These are phyloP conservation scores for Buceros bicornis DNA, from an alignment of 2,797 vertebrate genomes.

Conservation along the genomic window DNA sequence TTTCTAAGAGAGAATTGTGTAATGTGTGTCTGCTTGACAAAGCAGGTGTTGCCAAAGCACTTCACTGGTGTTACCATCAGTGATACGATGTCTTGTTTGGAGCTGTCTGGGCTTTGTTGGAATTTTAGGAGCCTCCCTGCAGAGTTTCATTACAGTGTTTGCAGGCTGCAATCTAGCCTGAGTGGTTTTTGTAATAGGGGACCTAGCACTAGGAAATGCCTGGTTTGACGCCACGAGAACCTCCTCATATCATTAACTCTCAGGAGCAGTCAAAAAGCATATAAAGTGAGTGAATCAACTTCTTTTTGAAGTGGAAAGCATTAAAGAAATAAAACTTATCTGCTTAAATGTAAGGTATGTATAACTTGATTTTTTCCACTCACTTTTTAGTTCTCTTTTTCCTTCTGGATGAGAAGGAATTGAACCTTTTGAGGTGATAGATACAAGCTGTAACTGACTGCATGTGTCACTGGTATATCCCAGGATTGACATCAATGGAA, in stretches of 20 bases:
- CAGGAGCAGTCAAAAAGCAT: not conserved
- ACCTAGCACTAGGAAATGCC: not conserved
- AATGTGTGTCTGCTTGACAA: not conserved
- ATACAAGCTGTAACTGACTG: not conserved
- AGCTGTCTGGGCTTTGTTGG: not conserved
- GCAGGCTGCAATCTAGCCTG: not conserved
- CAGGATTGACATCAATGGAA: not conserved
- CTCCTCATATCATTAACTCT: not conserved
- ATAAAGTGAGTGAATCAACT: not conserved
- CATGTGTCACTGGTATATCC: not conserved
- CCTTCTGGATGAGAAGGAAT: not conserved
- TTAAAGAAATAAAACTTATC: not conserved
- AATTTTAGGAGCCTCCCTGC: not conserved
- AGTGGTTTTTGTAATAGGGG: not conserved
- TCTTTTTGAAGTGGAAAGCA: not conserved
- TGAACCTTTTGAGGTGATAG: not conserved
- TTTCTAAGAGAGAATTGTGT: not conserved
- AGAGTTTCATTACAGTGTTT: not conserved
- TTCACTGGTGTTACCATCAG: not conserved
- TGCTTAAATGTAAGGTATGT: not conserved
- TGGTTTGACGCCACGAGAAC: not conserved
- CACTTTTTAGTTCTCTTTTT: not conserved
- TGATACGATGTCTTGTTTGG: not conserved
- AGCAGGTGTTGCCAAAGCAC: not conserved
- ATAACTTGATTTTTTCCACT: not conserved